Evolutionary conservation across 2,113 vertebrate genomes (phyloP).

Genomic region (Paramisgurnus dabryanus): DNA sequence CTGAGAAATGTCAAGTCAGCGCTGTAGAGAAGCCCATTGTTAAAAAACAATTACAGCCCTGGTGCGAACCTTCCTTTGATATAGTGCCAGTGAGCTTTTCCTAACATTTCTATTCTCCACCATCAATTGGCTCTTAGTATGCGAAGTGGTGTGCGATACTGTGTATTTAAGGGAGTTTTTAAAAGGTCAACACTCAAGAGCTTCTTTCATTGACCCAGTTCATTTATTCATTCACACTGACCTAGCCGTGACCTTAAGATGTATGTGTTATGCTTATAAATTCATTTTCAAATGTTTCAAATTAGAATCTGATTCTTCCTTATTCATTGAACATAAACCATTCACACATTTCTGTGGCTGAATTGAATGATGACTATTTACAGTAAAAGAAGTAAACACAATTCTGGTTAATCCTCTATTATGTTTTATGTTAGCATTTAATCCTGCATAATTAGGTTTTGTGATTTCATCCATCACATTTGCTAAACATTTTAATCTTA

Average conservation of each 20-base stretch:
- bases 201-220: slow-evolving; percentile 21
- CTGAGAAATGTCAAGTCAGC: slow-evolving; percentile 69
- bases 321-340: too few species aligned
- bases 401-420: too few species aligned
- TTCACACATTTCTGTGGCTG: too few species aligned
- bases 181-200: not conserved
- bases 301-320: too few species aligned
- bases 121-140: slow-evolving; percentile 35
- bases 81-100: slow-evolving; percentile 50
- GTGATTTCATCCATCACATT: too few species aligned
- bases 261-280: not conserved
- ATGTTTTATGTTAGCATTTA: too few species aligned
- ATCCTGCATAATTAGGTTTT: too few species aligned
- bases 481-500: too few species aligned
- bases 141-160: slow-evolving; percentile 20
- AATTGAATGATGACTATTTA: too few species aligned
- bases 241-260: slow-evolving; percentile 1
- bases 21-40: slow-evolving; percentile 64
- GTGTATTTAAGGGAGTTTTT: not conserved
- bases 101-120: slow-evolving; percentile 47
- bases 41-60: slow-evolving; percentile 68
- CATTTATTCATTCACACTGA: slow-evolving; percentile 19
- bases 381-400: too few species aligned
- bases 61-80: slow-evolving; percentile 53
- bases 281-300: not conserved